Evolutionary conservation across 2,113 vertebrate species (phyloP).

Genomic region (Misgurnus mizolepis): DNA sequence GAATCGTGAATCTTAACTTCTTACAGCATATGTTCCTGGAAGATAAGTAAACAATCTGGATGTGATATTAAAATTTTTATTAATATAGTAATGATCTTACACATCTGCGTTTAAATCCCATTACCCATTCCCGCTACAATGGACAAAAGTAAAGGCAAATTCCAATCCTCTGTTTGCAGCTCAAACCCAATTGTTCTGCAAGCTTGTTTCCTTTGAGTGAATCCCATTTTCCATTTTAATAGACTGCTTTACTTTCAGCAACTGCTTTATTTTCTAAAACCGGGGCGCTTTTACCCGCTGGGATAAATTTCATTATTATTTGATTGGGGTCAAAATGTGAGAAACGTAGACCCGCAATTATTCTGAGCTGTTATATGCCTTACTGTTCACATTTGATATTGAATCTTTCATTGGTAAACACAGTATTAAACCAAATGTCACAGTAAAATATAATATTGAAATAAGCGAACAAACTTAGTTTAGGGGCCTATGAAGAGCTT

Average conservation of each 20-base stretch:
- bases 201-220: constrained; percentile 77
- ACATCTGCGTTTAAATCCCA: constrained; percentile 92
- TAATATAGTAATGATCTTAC: constrained; percentile 95
- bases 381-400: background rate
- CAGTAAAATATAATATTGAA: background rate
- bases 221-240: constrained; percentile 71
- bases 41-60: constrained; percentile 99
- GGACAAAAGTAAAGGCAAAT: constrained; percentile 76
- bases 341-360: constrained; percentile 31
- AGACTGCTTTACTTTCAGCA: constrained; percentile 64
- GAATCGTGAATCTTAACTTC: constrained; percentile 96
- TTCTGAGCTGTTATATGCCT: constrained; percentile 50
- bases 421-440: background rate
- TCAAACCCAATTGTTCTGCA: constrained; percentile 75
- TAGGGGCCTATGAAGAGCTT: too few species aligned
- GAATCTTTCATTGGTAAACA: too few species aligned
- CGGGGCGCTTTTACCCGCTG: constrained; percentile 48
- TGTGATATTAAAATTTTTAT: constrained; percentile 97
- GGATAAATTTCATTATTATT: constrained; percentile 53
- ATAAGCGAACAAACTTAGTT: background rate
- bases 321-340: constrained; percentile 41
- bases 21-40: constrained; percentile 96
- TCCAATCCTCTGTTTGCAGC: constrained; percentile 75
- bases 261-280: constrained; percentile 47
- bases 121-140: constrained; percentile 82